phyloP scores from a whole-genome alignment of 37 sponge, comb jelly and placozoan genomes.

The Tethya wilhelma region DNA sequence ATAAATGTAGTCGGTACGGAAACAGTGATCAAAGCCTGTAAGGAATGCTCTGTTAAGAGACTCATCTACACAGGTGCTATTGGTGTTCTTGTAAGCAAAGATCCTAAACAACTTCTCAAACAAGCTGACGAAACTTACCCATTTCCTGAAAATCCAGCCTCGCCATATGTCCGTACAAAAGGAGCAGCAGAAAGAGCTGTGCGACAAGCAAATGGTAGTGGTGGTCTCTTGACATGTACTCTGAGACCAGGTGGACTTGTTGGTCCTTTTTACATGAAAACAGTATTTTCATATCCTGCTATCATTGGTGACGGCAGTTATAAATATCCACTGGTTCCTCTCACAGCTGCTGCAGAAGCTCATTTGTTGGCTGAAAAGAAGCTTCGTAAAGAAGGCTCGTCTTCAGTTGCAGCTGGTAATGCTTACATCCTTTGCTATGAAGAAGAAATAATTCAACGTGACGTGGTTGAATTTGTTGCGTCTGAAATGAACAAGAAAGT shows the following conservation, averaged over 20 bases:
- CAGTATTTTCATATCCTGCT: neutral
- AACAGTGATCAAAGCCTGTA: constrained; percentile 42
- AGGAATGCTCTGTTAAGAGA: constrained; percentile 41
- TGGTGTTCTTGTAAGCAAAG: constrained; percentile 23
- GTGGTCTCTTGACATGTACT: constrained; percentile 40
- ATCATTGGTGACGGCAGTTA: constrained; percentile 4
- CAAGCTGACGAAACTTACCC: constrained; percentile 34
- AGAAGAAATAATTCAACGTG: neutral
- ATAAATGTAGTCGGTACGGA: constrained; percentile 44
- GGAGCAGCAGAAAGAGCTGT: constrained; percentile 37
- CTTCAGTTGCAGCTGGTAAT: constrained; percentile 31
- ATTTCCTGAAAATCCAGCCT: constrained; percentile 11
- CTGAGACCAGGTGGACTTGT: constrained; percentile 31
- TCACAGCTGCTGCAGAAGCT: constrained; percentile 23
- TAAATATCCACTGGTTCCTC: neutral
- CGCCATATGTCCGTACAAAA: constrained; percentile 30
- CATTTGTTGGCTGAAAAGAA: constrained; percentile 63
- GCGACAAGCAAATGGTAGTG: constrained; percentile 32
- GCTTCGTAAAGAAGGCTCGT: neutral
- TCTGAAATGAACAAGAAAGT: neutral
- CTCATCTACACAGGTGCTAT: constrained; percentile 59
- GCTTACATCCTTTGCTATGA: constrained; percentile 29
- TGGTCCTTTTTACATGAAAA: neutral
- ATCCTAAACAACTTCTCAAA: neutral
- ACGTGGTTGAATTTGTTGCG: constrained; percentile 7